Evolutionary conservation across 2,888 invertebrate genomes (phyloP).

Genomic region (Cosmia pyralina): DNA sequence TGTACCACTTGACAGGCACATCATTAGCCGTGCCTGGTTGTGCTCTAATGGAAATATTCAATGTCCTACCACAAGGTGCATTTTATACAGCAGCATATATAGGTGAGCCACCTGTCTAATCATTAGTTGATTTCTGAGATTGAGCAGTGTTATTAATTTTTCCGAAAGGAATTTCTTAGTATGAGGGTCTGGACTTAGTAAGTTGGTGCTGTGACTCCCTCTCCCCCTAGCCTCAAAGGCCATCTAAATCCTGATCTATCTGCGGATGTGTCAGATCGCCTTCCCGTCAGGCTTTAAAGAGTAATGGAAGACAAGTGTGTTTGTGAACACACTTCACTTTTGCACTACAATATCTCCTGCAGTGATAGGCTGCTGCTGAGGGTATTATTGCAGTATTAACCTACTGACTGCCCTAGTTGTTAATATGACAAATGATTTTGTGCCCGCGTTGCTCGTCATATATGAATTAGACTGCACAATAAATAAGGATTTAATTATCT

Average conservation of each 20-base stretch:
- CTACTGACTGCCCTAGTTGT: no score
- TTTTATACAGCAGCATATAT: slow-evolving; percentile 78
- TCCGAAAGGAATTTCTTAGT: not conserved
- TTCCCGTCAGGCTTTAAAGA: not conserved
- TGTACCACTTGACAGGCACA: slow-evolving; percentile 86
- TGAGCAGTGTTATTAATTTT: not conserved
- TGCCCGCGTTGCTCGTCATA: no score
- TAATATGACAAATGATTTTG: no score
- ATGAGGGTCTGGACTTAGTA: not conserved
- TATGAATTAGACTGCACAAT: no score
- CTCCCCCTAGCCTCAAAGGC: not conserved
- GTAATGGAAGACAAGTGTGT: no score
- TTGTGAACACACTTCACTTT: not conserved
- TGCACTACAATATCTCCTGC: not conserved
- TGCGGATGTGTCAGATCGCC: not conserved
- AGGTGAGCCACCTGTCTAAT: slow-evolving; percentile 72
- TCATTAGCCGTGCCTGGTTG: slow-evolving; percentile 81
- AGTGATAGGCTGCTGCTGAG: no score
- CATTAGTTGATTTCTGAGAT: not conserved
- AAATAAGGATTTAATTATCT: no score
- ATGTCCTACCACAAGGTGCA: slow-evolving; percentile 74
- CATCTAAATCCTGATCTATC: not conserved
- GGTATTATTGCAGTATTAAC: not conserved
- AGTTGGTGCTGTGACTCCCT: not conserved
- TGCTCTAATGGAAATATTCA: slow-evolving; percentile 80